Conservation (phyloP, 2,113 vertebrate species). For the Equus quagga region DNA sequence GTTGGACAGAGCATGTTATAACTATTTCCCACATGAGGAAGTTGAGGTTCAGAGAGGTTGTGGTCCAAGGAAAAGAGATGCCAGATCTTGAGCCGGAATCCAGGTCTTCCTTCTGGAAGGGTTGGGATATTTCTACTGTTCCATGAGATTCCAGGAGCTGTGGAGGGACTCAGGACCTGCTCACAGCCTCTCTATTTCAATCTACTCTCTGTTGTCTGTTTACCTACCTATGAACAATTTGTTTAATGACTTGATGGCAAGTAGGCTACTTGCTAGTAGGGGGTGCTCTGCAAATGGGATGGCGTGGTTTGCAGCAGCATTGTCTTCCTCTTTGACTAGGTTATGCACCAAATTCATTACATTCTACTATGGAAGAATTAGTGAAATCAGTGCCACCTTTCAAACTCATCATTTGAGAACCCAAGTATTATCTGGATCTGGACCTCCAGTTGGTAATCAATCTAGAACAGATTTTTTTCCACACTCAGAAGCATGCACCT, state of each 20-base stretch:
- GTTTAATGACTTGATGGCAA: not conserved
- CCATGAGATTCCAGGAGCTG: rapidly evolving
- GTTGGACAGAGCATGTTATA: rapidly evolving
- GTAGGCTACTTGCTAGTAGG: not conserved
- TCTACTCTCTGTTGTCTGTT: not conserved
- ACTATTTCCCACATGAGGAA: not conserved
- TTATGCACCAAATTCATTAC: rapidly evolving
- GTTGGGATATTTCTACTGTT: rapidly evolving
- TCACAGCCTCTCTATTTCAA: rapidly evolving
- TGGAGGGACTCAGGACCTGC: rapidly evolving
- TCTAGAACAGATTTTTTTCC: rapidly evolving
- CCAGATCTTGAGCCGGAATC: not conserved
- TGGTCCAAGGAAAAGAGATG: not conserved
- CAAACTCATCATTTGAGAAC: not conserved
- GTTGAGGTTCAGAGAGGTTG: rapidly evolving
- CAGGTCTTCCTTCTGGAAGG: not conserved
- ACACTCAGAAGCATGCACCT: rapidly evolving
- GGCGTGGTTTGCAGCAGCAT: rapidly evolving
- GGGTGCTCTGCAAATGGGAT: too few species aligned
- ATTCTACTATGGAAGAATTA: too few species aligned
- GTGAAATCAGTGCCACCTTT: rapidly evolving
- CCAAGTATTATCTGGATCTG: not conserved
- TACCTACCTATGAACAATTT: not conserved
- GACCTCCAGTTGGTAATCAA: too few species aligned
- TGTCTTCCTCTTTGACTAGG: not conserved